These are phyloP conservation scores for Heterodera schachtii DNA, from an alignment of 1,140 invertebrate species.

Conservation along the genomic window DNA sequence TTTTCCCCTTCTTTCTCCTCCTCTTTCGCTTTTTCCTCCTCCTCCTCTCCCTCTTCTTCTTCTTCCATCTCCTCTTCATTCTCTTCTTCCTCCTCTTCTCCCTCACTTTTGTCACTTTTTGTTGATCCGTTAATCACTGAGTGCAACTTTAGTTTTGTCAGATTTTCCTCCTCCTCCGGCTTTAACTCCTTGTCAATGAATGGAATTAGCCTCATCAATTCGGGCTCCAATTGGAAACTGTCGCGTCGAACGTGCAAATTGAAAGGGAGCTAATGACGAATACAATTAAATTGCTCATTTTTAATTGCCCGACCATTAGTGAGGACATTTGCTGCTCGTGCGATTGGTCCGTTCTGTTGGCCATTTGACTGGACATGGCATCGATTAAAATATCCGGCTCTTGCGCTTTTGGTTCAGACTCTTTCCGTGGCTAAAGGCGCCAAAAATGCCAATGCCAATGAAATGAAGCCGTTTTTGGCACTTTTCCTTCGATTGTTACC, in stretches of 20 bases:
- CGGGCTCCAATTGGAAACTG: slow-evolving; percentile 23
- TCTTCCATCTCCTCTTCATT: neutral
- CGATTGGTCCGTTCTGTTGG: neutral
- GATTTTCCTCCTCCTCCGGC: slow-evolving; percentile 1
- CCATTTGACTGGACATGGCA: neutral
- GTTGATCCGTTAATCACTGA: neutral
- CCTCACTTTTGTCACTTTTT: neutral
- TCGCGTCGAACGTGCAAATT: slow-evolving; percentile 11
- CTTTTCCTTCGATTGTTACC: neutral
- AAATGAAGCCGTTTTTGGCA: neutral
- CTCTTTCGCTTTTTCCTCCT: neutral
- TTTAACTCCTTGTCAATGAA: slow-evolving; percentile 20
- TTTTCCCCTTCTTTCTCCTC: neutral
- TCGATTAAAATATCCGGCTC: slow-evolving; percentile 6
- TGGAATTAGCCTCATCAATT: slow-evolving; percentile 18
- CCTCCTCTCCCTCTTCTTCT: neutral
- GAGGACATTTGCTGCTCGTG: slow-evolving; percentile 3
- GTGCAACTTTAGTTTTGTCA: neutral
- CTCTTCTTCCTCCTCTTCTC: neutral
- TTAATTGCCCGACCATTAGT: neutral
- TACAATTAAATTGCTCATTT: neutral
- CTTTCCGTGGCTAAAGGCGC: neutral
- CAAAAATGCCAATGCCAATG: neutral
- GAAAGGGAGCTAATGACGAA: neutral
- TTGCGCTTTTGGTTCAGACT: neutral